These are phyloP conservation scores for Archilochus colubris DNA, from an alignment of 2,113 vertebrate genomes.

Conservation along the genomic window DNA sequence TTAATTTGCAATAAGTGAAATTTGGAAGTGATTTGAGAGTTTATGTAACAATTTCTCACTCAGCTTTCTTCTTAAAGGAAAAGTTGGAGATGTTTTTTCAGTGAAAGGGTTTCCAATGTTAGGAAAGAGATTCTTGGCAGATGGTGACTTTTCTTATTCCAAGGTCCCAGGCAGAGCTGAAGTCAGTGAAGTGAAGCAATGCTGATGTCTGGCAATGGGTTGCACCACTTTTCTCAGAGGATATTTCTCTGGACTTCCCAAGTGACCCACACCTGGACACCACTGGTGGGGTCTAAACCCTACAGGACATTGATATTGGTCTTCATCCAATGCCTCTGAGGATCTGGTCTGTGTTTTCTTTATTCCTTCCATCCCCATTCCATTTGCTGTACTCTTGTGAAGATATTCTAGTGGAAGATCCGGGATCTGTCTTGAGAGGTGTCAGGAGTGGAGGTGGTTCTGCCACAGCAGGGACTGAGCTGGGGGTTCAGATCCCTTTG, in stretches of 20 bases:
- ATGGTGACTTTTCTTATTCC: not conserved
- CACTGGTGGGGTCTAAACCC: not conserved
- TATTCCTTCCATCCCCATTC: not conserved
- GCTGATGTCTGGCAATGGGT: not conserved
- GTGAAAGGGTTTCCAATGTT: not conserved
- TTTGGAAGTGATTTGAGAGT: conserved; percentile 2
- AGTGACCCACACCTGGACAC: not conserved
- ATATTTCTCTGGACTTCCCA: not conserved
- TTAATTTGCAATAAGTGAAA: not conserved
- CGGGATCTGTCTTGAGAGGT: not conserved
- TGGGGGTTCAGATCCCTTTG: not conserved
- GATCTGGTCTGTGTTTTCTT: not conserved
- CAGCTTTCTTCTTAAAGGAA: not conserved
- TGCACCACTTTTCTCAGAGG: not conserved
- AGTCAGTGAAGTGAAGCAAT: not conserved
- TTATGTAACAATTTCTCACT: conserved; percentile 28
- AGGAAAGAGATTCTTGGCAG: not conserved
- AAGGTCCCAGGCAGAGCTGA: not conserved
- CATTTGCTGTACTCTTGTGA: not conserved
- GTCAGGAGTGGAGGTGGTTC: rapidly evolving
- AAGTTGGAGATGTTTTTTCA: not conserved
- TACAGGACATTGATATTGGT: not conserved
- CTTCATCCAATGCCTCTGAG: not conserved
- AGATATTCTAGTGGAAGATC: not conserved
- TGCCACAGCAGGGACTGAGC: rapidly evolving